Conservation (phyloP, 2,113 vertebrate species). For the Chamaea fasciata region DNA sequence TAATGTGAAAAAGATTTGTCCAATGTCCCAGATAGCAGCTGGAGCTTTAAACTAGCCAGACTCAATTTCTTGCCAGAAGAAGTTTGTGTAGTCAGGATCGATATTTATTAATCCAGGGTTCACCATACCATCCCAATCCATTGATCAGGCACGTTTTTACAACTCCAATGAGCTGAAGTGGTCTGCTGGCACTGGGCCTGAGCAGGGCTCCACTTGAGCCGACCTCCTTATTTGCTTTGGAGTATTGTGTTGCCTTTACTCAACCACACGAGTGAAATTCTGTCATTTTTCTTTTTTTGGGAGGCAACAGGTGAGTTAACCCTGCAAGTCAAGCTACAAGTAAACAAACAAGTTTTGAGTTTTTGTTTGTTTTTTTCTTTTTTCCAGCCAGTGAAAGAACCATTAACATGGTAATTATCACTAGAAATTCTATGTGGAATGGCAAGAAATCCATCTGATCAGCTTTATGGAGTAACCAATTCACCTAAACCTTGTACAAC, state of each 20-base stretch:
- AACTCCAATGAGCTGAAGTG: neutral
- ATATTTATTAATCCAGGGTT: neutral
- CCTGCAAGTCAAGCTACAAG: neutral
- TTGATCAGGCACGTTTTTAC: neutral
- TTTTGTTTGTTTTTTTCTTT: neutral
- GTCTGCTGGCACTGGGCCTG: neutral
- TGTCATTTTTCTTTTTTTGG: neutral
- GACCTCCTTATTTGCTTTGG: neutral
- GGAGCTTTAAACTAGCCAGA: neutral
- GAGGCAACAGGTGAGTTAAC: neutral
- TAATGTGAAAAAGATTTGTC: neutral
- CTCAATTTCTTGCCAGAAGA: neutral
- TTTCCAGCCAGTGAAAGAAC: neutral
- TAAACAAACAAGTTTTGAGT: accelerated
- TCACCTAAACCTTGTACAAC: neutral
- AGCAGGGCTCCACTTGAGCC: neutral
- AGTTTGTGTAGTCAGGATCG: neutral
- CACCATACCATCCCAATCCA: neutral
- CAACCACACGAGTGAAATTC: neutral
- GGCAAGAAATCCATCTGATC: neutral
- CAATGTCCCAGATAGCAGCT: neutral
- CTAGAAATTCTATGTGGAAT: neutral
- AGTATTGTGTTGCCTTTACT: neutral
- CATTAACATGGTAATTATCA: neutral
- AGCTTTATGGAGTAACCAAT: neutral